Evolutionary conservation across 2,888 invertebrate genomes (phyloP).

Genomic region (Achlya flavicornis): DNA sequence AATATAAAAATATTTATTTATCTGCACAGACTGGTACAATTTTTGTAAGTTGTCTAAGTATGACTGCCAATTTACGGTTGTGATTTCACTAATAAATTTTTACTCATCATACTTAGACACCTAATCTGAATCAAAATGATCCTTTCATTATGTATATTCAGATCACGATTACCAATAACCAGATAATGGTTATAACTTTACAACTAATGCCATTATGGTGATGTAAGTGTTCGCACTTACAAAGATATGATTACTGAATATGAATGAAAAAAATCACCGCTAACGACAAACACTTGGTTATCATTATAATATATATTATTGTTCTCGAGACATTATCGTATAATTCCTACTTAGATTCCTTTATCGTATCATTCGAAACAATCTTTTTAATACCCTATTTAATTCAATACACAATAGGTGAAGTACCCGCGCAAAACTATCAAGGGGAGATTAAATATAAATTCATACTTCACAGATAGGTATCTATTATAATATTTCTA

Average conservation of each 20-base stretch:
- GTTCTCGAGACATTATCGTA: constrained; percentile 53
- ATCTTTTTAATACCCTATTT: constrained; percentile 41
- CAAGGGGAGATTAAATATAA: background rate
- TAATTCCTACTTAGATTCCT: constrained; percentile 45
- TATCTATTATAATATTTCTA: background rate
- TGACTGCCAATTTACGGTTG: too few species aligned
- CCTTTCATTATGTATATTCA: too few species aligned
- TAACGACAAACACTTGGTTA: constrained; percentile 43
- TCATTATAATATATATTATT: constrained; percentile 41
- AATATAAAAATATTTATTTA: background rate
- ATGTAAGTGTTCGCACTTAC: background rate
- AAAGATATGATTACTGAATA: constrained; percentile 23
- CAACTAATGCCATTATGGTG: background rate
- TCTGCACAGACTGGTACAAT: background rate
- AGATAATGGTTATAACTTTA: too few species aligned
- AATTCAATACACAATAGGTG: constrained; percentile 17
- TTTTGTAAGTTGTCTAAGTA: too few species aligned
- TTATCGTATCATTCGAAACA: constrained; percentile 54
- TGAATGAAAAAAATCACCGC: constrained; percentile 58
- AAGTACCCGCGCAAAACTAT: constrained; percentile 13
- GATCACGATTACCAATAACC: too few species aligned
- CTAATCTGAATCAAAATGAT: too few species aligned
- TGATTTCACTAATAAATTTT: too few species aligned
- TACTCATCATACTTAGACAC: too few species aligned
- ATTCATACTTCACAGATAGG: background rate